These are phyloP conservation scores for Tipula lateralis DNA, from an alignment of 2,888 invertebrate species.

Conservation along the genomic window DNA sequence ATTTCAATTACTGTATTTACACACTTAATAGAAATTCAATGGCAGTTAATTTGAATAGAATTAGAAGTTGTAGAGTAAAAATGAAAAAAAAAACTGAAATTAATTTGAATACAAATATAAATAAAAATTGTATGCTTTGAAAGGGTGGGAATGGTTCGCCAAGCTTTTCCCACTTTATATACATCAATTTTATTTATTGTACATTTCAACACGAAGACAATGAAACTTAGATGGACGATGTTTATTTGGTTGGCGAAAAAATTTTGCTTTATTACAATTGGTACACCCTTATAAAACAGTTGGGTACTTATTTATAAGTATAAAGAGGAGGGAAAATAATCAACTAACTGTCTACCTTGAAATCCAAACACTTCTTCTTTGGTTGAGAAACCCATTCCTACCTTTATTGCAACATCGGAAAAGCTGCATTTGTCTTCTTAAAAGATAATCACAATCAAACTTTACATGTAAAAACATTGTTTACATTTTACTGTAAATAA, in stretches of 20 bases:
- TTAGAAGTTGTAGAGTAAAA: background rate
- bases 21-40: slow-evolving; percentile 5
- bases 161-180: background rate
- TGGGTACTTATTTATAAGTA: too few species aligned
- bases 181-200: background rate
- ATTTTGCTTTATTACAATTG: background rate
- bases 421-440: too few species aligned
- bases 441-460: too few species aligned
- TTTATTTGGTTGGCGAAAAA: background rate
- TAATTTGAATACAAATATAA: background rate
- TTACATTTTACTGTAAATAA: too few species aligned
- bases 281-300: too few species aligned
- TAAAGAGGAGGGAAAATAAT: too few species aligned
- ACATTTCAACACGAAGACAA: background rate
- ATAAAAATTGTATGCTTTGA: background rate
- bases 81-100: background rate
- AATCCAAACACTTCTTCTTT: too few species aligned
- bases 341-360: too few species aligned
- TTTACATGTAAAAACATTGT: too few species aligned
- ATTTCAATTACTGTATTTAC: background rate
- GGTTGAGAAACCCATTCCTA: too few species aligned
- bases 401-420: too few species aligned
- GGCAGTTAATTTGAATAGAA: background rate
- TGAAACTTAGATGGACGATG: background rate
- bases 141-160: background rate